Percentiles rank a stretch among this genome's conserved stretches.
Conservation (phyloP, 1,140 invertebrate genomes). For the Drosophila sp. region DNA sequence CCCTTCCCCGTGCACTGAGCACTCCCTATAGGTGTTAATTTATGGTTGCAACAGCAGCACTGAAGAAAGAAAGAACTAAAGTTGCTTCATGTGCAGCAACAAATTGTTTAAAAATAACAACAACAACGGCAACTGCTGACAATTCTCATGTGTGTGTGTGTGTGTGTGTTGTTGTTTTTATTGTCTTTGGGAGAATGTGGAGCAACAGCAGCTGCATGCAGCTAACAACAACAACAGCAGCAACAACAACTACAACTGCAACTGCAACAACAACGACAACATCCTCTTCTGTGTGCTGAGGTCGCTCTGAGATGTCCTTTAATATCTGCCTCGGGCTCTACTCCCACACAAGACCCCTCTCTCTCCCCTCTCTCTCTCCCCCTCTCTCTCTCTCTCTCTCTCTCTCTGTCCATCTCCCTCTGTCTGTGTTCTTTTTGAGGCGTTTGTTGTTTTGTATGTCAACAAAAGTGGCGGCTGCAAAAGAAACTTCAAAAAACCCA, state of each 20-base stretch:
- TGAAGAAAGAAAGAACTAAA: constrained; percentile 16
- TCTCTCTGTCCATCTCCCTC: not conserved
- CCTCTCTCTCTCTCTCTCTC: constrained; percentile 21
- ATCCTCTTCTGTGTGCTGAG: constrained; percentile 43
- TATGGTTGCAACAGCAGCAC: constrained; percentile 47
- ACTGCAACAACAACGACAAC: constrained; percentile 47
- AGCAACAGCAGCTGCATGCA: constrained; percentile 57
- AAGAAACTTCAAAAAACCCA: constrained; percentile 29
- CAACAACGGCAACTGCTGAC: constrained; percentile 22
- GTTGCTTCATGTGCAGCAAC: constrained; percentile 20
- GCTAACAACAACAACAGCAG: constrained; percentile 49
- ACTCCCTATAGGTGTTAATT: constrained; percentile 71
- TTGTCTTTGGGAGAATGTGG: constrained; percentile 55
- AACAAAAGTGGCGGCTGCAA: constrained; percentile 46
- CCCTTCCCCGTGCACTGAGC: not conserved
- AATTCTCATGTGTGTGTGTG: constrained; percentile 21
- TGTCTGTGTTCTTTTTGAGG: constrained; percentile 42
- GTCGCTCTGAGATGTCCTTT: constrained; percentile 13
- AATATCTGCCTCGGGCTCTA: not conserved
- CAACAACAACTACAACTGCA: constrained; percentile 35
- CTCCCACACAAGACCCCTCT: not conserved
- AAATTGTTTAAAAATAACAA: constrained; percentile 48
- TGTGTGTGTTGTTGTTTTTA: constrained; percentile 33
- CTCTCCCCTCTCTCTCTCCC: not conserved
- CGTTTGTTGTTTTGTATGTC: constrained; percentile 70